Evolutionary conservation across 2,797 vertebrate species (phyloP).

Genomic region (Neoniphon sammara): DNA sequence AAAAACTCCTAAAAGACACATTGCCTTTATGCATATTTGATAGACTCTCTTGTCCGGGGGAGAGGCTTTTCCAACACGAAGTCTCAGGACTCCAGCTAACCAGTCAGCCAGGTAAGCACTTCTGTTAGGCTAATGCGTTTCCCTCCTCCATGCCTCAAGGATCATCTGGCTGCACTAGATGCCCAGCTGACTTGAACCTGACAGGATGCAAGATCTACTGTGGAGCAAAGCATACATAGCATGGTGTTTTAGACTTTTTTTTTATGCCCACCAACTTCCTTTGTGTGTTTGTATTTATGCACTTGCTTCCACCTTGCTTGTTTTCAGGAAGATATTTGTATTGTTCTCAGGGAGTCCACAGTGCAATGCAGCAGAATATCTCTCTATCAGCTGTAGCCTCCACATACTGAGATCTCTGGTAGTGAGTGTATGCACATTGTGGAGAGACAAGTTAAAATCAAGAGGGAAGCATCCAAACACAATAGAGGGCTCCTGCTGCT

Average conservation of each 20-base stretch:
- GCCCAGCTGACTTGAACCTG: neutral
- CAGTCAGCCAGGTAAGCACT: slow-evolving; percentile 35
- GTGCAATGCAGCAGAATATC: slow-evolving; percentile 1
- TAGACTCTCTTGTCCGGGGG: slow-evolving; percentile 22
- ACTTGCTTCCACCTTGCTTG: slow-evolving; percentile 1
- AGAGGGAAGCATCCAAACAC: neutral
- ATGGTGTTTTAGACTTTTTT: neutral
- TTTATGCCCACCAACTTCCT: too few species aligned
- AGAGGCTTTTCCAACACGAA: slow-evolving; percentile 20
- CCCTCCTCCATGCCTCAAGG: neutral
- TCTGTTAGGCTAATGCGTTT: slow-evolving; percentile 14
- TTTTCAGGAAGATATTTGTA: neutral
- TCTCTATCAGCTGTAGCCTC: slow-evolving; percentile 8
- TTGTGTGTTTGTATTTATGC: neutral
- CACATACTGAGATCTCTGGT: slow-evolving; percentile 15
- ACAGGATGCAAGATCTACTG: neutral
- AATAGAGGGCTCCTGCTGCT: neutral
- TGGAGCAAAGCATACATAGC: neutral
- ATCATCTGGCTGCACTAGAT: neutral
- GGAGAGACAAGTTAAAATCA: neutral
- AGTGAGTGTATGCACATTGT: slow-evolving; percentile 4
- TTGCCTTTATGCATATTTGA: slow-evolving; percentile 53
- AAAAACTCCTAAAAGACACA: slow-evolving; percentile 30
- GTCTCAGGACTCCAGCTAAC: slow-evolving; percentile 29
- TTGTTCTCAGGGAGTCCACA: neutral